Evolutionary conservation across 2,113 vertebrate species (phyloP), one percentile per base, ranked within the genome.

Genomic region (Apodemus sylvaticus): DNA sequence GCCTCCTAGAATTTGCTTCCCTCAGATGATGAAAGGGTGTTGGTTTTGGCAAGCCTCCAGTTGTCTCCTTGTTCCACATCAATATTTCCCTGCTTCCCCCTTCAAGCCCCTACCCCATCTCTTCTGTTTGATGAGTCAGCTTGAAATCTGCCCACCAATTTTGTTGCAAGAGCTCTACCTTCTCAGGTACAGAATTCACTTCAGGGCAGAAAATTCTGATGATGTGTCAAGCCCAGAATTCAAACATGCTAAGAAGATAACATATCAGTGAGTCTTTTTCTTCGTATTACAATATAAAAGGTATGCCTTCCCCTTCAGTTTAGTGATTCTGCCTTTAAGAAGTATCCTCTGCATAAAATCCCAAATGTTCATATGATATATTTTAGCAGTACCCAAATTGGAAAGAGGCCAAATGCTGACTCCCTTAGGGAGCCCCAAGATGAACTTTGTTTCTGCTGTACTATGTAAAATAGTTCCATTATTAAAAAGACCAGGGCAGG

Each of bases 1-100:
- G 95, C 95, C 96, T 96, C 97, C 96, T 96, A 93, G 94, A 96
- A 97, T 94, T 96, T 91, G 89, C 64, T 97, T 97, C 89, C 74
- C 53, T 0, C 0, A 7, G 11, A 97, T 96, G 96, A 98, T 97
- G 89, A 97, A 97, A 98, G 96, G 91, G 94, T 81, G 90, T 48
- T 94, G 92, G 62, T 87, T 79, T 48, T 89, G 96, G 97, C 96
- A 91, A 16, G 0, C 70, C 24, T 95, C 97, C 98, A 97, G 7
- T 29, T 62, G 70, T 94, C 70, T 96, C 58, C 86, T 91, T 91
- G 86, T 36, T 86, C 94, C 93, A 55, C 24, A 70, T 86, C 89
- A 55, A 29, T 83, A 89, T 77, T 77, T 90, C 62, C 74, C 19
- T 29, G 51, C 42, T 45, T 91, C 55, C 51, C 82, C 51, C 78